These are phyloP conservation scores for Rhinolophus ferrumequinum DNA, from an alignment of 2,113 vertebrate species.

Conservation along the genomic window DNA sequence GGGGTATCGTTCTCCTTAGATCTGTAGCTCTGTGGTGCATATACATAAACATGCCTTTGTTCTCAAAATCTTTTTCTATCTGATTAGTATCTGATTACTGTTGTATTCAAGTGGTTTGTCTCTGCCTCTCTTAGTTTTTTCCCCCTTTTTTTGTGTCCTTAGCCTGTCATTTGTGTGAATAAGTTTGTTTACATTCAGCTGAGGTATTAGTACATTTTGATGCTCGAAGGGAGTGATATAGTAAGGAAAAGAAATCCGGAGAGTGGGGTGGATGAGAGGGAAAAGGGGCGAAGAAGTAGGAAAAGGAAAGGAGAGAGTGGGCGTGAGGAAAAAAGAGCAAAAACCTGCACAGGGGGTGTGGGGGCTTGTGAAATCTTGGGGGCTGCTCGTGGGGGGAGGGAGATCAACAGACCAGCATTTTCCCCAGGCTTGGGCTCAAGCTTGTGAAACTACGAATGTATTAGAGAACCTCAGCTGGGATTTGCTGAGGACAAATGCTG, in stretches of 20 bases:
- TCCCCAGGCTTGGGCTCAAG: slow-evolving; percentile 75
- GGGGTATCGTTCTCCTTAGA: background rate
- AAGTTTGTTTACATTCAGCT: slow-evolving; percentile 62
- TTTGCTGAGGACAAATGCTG: slow-evolving; percentile 83
- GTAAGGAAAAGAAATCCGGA: background rate
- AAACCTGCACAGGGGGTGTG: background rate
- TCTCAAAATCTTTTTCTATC: slow-evolving; percentile 48
- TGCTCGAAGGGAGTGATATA: background rate
- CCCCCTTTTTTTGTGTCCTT: background rate
- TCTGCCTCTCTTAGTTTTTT: background rate
- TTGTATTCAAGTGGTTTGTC: slow-evolving; percentile 41
- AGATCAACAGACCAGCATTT: slow-evolving; percentile 51
- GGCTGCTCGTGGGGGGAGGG: background rate
- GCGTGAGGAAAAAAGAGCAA: background rate
- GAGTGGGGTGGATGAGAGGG: background rate
- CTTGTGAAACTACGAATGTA: slow-evolving; percentile 74
- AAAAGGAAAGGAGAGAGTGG: background rate
- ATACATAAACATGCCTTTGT: slow-evolving; percentile 58
- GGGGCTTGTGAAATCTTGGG: background rate
- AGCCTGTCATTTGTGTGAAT: slow-evolving; percentile 48
- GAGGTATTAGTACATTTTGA: background rate
- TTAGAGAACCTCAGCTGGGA: slow-evolving; percentile 77
- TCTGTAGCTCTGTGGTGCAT: background rate
- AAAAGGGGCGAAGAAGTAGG: background rate
- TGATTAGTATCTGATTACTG: background rate